A percentile compares a stretch with the other conserved stretches of the same genome.
These are phyloP conservation scores for Polylopha cassiicola DNA, from an alignment of 2,888 invertebrate species.

Conservation along the genomic window DNA sequence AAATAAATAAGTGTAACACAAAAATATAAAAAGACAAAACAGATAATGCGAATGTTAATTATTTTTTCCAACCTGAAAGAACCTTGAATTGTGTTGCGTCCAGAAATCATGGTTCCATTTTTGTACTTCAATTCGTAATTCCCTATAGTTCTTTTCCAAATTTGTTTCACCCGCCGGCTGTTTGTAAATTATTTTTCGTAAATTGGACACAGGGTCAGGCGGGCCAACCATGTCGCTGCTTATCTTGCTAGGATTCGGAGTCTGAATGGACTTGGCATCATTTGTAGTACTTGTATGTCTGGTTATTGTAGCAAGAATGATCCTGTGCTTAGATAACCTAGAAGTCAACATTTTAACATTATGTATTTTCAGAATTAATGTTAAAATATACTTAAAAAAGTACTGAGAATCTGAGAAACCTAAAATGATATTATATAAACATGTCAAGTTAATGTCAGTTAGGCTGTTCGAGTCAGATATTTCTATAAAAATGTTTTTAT, in stretches of 20 bases:
- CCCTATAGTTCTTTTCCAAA: slow-evolving; percentile 80
- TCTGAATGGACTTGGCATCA: slow-evolving; percentile 50
- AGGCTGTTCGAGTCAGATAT: too few relatives aligned
- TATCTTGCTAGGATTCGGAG: slow-evolving; percentile 60
- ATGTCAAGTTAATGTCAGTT: slow-evolving; percentile 6
- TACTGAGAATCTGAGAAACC: too few relatives aligned
- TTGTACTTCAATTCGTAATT: slow-evolving; percentile 82
- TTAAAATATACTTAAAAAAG: too few relatives aligned
- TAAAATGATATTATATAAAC: too few relatives aligned
- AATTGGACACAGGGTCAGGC: slow-evolving; percentile 87
- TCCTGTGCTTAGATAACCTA: slow-evolving; percentile 27
- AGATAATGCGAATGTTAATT: slow-evolving; percentile 24
- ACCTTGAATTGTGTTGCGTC: slow-evolving; percentile 86
- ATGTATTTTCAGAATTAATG: too few relatives aligned
- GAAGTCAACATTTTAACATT: slow-evolving; percentile 22
- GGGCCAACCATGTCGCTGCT: slow-evolving; percentile 84
- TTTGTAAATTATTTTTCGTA: slow-evolving; percentile 83
- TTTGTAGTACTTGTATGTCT: slow-evolving; percentile 42
- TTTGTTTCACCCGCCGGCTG: slow-evolving; percentile 80
- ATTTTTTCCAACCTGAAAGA: slow-evolving; percentile 72
- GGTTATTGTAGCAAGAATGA: slow-evolving; percentile 22
- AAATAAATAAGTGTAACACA: too few relatives aligned
- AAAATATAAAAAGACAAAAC: too few relatives aligned
- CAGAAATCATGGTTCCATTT: slow-evolving; percentile 92
- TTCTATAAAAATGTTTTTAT: too few relatives aligned